These are phyloP conservation scores for Periophthalmodon schlosseri DNA, from an alignment of 2,113 vertebrate genomes.

Conservation along the genomic window DNA sequence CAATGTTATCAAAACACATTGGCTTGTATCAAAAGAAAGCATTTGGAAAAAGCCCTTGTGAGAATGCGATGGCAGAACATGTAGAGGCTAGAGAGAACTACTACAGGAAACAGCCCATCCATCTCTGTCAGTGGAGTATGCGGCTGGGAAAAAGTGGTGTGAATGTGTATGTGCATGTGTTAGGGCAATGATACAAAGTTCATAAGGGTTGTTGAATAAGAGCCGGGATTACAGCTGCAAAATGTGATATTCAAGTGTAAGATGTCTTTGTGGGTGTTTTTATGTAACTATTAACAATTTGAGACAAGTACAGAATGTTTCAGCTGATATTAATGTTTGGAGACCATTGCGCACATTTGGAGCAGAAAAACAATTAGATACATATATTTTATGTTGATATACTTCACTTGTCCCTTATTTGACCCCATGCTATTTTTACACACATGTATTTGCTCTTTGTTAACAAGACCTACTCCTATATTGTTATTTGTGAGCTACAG, in stretches of 20 bases:
- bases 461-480: too few relatives aligned
- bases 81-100: slow-evolving; percentile 51
- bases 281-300: slow-evolving; percentile 29
- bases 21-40: neutral
- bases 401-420: too few relatives aligned
- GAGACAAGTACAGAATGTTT: slow-evolving; percentile 31
- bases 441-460: too few relatives aligned
- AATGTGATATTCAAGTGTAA: slow-evolving; percentile 31
- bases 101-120: slow-evolving; percentile 51
- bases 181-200: slow-evolving; percentile 48
- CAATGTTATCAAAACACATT: neutral
- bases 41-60: slow-evolving; percentile 14
- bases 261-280: slow-evolving; percentile 29
- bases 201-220: slow-evolving; percentile 30
- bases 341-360: neutral
- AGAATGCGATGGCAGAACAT: slow-evolving; percentile 46
- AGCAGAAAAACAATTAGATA: neutral
- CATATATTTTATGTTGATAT: neutral
- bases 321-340: slow-evolving; percentile 22
- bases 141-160: slow-evolving; percentile 52
- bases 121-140: slow-evolving; percentile 73
- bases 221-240: slow-evolving; percentile 48
- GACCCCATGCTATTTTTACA: too few relatives aligned
- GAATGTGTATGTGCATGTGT: slow-evolving; percentile 8
- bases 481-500: neutral